phyloP scores from a whole-genome alignment of 2,113 vertebrate species.

The Beaufortia kweichowensis region DNA sequence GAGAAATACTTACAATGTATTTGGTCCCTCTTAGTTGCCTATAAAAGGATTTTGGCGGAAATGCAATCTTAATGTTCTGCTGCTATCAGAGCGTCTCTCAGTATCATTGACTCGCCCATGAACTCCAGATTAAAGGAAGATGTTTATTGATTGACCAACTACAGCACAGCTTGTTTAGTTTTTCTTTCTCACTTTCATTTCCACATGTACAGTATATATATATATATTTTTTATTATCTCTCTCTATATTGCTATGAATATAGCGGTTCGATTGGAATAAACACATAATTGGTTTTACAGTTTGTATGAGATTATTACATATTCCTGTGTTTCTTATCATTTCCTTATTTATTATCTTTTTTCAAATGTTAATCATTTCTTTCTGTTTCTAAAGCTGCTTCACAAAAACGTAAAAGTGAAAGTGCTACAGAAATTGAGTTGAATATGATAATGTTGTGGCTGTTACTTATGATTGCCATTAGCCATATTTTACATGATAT shows the following conservation, averaged over 20 bases:
- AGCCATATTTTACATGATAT: too few relatives aligned
- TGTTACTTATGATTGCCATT: too few relatives aligned
- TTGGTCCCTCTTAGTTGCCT: constrained; percentile 60
- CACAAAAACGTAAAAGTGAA: too few relatives aligned
- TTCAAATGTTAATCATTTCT: too few relatives aligned
- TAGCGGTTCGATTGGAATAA: too few relatives aligned
- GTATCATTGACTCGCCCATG: constrained; percentile 54
- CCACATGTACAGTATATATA: background rate
- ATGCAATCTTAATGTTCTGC: constrained; percentile 64
- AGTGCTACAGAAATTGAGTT: too few relatives aligned
- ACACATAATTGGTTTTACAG: too few relatives aligned
- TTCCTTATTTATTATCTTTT: too few relatives aligned
- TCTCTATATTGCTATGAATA: background rate
- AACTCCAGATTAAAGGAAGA: constrained; percentile 51
- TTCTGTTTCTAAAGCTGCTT: too few relatives aligned
- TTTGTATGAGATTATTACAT: too few relatives aligned
- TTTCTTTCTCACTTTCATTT: background rate
- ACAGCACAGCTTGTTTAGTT: background rate
- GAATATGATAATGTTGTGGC: too few relatives aligned
- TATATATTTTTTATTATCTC: background rate
- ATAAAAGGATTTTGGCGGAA: constrained; percentile 68
- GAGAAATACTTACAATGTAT: constrained; percentile 59
- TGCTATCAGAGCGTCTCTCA: constrained; percentile 33
- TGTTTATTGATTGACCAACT: constrained; percentile 31
- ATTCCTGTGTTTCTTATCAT: too few relatives aligned